Base-by-base conservation (phyloP, 2,113 vertebrate genomes). In the Erythrocebus patas region DNA sequence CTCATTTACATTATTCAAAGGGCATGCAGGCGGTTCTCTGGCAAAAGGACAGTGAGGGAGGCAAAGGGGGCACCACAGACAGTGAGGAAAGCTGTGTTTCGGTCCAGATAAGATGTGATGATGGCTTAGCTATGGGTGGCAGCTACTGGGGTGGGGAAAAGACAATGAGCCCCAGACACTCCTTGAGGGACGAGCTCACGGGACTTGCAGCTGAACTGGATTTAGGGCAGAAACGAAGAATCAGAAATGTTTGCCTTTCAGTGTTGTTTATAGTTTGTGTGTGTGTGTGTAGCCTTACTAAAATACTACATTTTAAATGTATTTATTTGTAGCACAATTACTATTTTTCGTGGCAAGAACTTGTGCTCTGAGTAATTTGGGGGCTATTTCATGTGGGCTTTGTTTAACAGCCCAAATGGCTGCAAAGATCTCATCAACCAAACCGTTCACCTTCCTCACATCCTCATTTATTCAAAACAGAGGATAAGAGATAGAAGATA, bases 251-350 rank as follows among this genome's bases (percentile, higher is more conserved):
- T 48, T 90, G 23, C 64, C 45, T 66, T 75, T 85, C 30, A 13
- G 23, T 4, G 1, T 43, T 50, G 50, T n/a, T 13, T 17, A 91
- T 13, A 3, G 32, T 66, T 57, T 12, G 4, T 23, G n/a, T 73
- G n/a, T 38, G n/a, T 38, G 68, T 70, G 68, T 23, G 52, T 43
- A 23, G 4, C 52, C 23, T 87, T 40, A 61, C 57, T 59, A 80
- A 70, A 66, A 13, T 73, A 52, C 16, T 52, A 18, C 70, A 23
- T 38, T 55, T 59, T 3, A 17, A 91, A 86, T 16, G 32, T 23
- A 38, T 45, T 76, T 50, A 78, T 89, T 81, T 91, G 40, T 50
- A 82, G 75, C 25, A 94, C 57, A 81, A 43, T 50, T 48, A 66
- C 40, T 84, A 43, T 68, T 68, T 75, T 72, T 80, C 9, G 20